phyloP scores from a whole-genome alignment of 2,113 vertebrate genomes.

The Phaetusa simplex region DNA sequence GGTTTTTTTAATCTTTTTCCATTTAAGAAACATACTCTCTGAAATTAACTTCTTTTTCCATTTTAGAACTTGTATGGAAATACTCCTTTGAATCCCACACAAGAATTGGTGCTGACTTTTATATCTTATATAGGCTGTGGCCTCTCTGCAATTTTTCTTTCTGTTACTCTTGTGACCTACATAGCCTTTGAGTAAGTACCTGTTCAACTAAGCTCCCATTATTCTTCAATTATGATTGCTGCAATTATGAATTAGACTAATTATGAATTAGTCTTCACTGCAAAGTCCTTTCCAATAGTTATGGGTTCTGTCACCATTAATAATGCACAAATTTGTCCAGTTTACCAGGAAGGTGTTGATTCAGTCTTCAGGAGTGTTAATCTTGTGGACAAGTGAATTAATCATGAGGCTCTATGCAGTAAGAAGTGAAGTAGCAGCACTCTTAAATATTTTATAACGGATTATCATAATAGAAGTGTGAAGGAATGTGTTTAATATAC shows the following conservation, averaged over 20 bases:
- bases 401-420: neutral
- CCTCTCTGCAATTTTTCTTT: constrained; percentile 89
- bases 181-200: constrained; percentile 89
- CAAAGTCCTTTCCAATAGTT: neutral
- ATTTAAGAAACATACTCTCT: neutral
- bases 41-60: constrained; percentile 3
- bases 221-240: neutral
- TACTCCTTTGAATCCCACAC: constrained; percentile 42
- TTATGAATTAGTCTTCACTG: neutral
- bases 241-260: no score
- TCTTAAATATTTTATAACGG: neutral
- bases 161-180: constrained; percentile 90
- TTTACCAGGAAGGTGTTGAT: neutral
- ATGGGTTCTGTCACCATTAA: neutral
- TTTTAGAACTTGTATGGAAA: constrained; percentile 85
- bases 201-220: neutral
- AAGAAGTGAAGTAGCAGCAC: neutral
- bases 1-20: neutral
- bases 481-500: neutral
- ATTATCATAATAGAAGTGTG: neutral
- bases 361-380: neutral
- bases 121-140: constrained; percentile 95
- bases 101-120: constrained; percentile 85
- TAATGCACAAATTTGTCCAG: neutral
- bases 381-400: neutral